Conservation (phyloP, 2,888 invertebrate species). For the Blastobasis adustella region DNA sequence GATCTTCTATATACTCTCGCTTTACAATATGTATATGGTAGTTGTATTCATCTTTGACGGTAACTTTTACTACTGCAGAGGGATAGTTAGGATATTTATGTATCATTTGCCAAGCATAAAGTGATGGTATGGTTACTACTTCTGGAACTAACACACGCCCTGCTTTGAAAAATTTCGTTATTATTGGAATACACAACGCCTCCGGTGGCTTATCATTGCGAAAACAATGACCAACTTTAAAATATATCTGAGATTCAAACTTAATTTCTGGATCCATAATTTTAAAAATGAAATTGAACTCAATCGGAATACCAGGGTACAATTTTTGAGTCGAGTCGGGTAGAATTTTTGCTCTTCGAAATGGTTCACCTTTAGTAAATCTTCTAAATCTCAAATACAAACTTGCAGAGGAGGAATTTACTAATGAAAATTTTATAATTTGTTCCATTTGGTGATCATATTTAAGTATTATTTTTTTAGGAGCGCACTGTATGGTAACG, state of each 20-base stretch:
- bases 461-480: slow-evolving; percentile 30
- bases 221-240: slow-evolving; percentile 37
- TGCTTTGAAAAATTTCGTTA: slow-evolving; percentile 21
- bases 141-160: slow-evolving; percentile 29
- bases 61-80: slow-evolving; percentile 15
- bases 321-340: slow-evolving; percentile 38
- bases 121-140: slow-evolving; percentile 35
- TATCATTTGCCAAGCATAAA: slow-evolving; percentile 46
- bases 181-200: slow-evolving; percentile 40
- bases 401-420: slow-evolving; percentile 35
- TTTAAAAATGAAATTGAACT: slow-evolving; percentile 36
- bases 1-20: slow-evolving; percentile 1
- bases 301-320: slow-evolving; percentile 42
- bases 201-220: slow-evolving; percentile 22
- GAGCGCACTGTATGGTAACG: slow-evolving; percentile 27
- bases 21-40: slow-evolving; percentile 24
- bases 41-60: slow-evolving; percentile 16
- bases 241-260: slow-evolving; percentile 35
- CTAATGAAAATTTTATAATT: slow-evolving; percentile 35
- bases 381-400: slow-evolving; percentile 38
- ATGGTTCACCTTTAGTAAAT: slow-evolving; percentile 31
- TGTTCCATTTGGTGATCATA: slow-evolving; percentile 29
- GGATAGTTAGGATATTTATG: slow-evolving; percentile 13
- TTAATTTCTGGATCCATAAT: slow-evolving; percentile 26
- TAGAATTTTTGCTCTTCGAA: slow-evolving; percentile 29